Base-by-base conservation (phyloP, 1,140 invertebrate species). In the Saxidomus purpurata region DNA sequence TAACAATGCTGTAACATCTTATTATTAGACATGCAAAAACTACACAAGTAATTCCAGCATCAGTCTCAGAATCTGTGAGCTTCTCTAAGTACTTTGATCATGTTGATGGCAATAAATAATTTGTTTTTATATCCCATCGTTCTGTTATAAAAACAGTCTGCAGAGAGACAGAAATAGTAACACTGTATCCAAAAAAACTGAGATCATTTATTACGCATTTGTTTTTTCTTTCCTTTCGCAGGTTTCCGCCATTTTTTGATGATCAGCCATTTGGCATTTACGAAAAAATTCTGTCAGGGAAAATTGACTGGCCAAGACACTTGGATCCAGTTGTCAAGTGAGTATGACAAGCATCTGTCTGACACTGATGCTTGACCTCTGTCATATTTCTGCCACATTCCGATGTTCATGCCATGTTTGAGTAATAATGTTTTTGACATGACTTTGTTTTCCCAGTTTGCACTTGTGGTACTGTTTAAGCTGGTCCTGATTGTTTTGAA, bases 241-340 rank as follows among this genome's bases (percentile, higher is more conserved):
- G 96, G 0, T 99, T 98, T 95, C 98, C 98, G 9, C 99, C 99
- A 8, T 99, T 99, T 96, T 99, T 98, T 95, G 98, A 99, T 94
- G 98, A 99, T 92, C 98, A 98, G 95, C 98, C 98, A 0, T 99
- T 99, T 94, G 98, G 98, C 9, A 99, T 99, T 87, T 99, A 99
- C 94, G 98, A 99, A 95, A 99, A 99, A 95, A 99, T 99, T 92
- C 96, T 99, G 6, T 97, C 98, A 82, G 98, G 98, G 0, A 98
- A 98, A 96, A 98, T 99, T 91, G 98, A 99, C 92, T 99, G 98
- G 98, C 98, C 98, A 1, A 97, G 98, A 92, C 98, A 98, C 93
- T 97, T 99, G 93, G 98, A 99, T 96, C 97, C 98, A 3, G 97
- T 99, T 71, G 98, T 98, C 43, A 99, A 99, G 96, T 96, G 95